phyloP scores from a whole-genome alignment of 2,113 vertebrate genomes.

The Urocynchramus pylzowi region DNA sequence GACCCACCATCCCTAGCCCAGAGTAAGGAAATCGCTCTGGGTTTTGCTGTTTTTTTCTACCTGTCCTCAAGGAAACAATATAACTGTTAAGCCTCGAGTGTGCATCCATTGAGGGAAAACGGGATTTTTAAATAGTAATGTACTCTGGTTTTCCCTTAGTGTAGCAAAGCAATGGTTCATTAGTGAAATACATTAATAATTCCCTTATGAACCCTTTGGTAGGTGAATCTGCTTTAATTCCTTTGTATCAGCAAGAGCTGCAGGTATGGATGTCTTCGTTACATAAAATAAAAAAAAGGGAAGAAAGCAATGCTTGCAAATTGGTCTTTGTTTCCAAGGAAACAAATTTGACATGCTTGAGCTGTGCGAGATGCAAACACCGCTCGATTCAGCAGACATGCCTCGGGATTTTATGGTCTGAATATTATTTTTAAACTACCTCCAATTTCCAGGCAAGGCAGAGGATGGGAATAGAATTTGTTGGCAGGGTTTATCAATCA shows the following conservation, averaged over 20 bases:
- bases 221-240: background rate
- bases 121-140: background rate
- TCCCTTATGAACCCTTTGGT: background rate
- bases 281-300: background rate
- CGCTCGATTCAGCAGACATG: slow-evolving; percentile 25
- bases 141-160: background rate
- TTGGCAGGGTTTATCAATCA: background rate
- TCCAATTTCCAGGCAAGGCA: background rate
- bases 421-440: slow-evolving; percentile 42
- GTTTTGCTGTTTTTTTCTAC: background rate
- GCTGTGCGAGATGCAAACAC: slow-evolving; percentile 45
- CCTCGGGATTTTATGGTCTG: background rate
- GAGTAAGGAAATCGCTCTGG: background rate
- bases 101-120: background rate
- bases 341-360: slow-evolving; percentile 65
- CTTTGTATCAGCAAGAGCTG: background rate
- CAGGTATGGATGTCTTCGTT: slow-evolving; percentile 12
- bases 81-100: background rate
- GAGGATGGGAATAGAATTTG: slow-evolving; percentile 13
- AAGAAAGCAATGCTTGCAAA: slow-evolving; percentile 47
- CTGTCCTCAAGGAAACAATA: background rate
- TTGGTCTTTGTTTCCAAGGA: slow-evolving; percentile 71
- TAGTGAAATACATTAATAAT: slow-evolving; percentile 4
- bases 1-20: background rate
- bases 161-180: slow-evolving; percentile 1